Evolutionary conservation across 2,113 vertebrate genomes (phyloP), one percentile per base, ranked within the genome.

Genomic region (Herpailurus yagouaroundi): DNA sequence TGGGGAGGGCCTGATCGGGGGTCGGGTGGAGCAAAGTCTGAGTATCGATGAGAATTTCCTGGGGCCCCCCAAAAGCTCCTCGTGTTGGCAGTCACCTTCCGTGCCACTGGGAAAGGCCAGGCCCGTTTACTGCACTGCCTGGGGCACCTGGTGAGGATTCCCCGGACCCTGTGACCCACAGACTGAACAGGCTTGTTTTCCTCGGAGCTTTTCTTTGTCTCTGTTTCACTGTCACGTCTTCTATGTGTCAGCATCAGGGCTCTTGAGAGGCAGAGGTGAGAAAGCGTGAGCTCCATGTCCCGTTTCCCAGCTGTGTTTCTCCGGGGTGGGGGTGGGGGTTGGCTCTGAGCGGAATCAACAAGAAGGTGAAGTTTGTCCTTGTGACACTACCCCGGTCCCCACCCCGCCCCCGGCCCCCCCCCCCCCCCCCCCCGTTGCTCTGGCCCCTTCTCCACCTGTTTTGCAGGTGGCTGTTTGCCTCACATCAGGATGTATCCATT

Each of bases 231-330:
- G 60, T 57, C 71, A 79, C 82, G 86, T 92, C 83, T 92, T 13
- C 76, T 84, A 1, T 25, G 73, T 89, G 82, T 89, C 73, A 18
- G 38, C 2, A 3, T 68, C 15, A 45, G 74, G 89, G n/a, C 81
- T 79, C 68, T 33, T 63, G 77, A 93, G 95, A 97, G 94, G 66
- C 79, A 52, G 66, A 97, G 81, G 84, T 71, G 77, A 81, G 52
- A 41, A 69, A 19, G 38, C 8, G 36, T 79, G 73, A 83, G 45
- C 21, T 14, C 41, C 7, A 7, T 15, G 63, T 2, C 14, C 60
- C 12, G 1, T 60, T 50, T 73, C 69, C 63, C 41, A 80, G 83
- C 79, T 45, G 5, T 50, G 31, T 82, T 64, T 92, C 79, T 91
- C 41, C 4, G 0, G 21, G 57, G 57, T 60, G 7, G 19, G 57